Evolutionary conservation across 2,113 vertebrate species (phyloP).

Genomic region (Pandion haliaetus): DNA sequence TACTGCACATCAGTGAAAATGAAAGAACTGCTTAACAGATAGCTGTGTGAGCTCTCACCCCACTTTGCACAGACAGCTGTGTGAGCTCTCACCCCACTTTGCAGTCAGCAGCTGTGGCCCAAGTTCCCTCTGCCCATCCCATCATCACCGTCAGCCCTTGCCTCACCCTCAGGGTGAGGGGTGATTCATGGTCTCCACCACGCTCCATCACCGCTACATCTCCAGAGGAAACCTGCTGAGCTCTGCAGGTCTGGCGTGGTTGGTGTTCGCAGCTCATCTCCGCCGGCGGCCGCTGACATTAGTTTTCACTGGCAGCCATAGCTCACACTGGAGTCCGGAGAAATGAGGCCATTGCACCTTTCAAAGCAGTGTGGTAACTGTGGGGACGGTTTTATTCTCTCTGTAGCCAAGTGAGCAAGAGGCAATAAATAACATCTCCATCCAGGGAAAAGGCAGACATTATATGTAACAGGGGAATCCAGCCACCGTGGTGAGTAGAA

Average conservation of each 20-base stretch:
- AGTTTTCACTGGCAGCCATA: not conserved
- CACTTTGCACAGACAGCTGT: fast-evolving
- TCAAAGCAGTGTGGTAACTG: not conserved
- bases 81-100: not conserved
- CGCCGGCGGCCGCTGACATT: not conserved
- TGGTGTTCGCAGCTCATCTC: not conserved
- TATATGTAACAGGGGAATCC: not conserved
- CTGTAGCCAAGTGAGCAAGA: not conserved
- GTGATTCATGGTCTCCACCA: not conserved
- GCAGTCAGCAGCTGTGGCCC: fast-evolving
- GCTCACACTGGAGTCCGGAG: fast-evolving
- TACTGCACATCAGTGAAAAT: not conserved
- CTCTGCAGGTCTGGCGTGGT: not conserved
- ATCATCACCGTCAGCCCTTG: not conserved
- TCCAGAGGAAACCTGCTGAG: not conserved
- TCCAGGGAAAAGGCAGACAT: not conserved
- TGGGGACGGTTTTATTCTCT: not conserved
- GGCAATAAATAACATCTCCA: conserved; percentile 29
- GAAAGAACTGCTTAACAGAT: not conserved
- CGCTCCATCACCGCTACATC: not conserved
- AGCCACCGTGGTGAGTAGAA: not conserved
- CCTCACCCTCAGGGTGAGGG: not conserved
- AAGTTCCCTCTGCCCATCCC: not conserved
- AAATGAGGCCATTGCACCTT: not conserved
- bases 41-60: not conserved